phyloP scores from a whole-genome alignment of 2,797 vertebrate species.

The Distichodus sexfasciatus region DNA sequence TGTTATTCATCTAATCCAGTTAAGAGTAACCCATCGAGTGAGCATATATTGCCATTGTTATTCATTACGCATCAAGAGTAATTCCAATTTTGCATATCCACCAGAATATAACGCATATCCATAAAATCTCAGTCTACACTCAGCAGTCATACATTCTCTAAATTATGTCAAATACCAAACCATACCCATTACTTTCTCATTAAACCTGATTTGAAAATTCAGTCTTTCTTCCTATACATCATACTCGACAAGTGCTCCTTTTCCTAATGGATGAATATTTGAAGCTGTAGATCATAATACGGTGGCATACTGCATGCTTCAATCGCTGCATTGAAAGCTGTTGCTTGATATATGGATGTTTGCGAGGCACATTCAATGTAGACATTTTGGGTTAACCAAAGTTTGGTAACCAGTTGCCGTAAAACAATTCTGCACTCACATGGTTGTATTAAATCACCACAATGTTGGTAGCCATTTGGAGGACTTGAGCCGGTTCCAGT shows the following conservation, averaged over 20 bases:
- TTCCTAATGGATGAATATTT: constrained; percentile 5
- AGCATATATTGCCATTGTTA: constrained; percentile 41
- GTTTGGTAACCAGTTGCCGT: constrained; percentile 7
- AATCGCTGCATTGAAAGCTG: constrained; percentile 16
- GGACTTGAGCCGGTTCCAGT: neutral
- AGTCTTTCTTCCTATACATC: constrained; percentile 2
- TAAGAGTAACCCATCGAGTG: neutral
- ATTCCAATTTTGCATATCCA: constrained; percentile 13
- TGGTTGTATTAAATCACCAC: neutral
- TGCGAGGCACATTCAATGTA: constrained; percentile 21
- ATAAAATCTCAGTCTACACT: neutral
- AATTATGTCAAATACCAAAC: neutral
- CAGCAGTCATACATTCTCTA: neutral
- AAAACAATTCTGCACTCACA: constrained; percentile 9
- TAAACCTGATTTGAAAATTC: constrained; percentile 22
- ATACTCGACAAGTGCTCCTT: constrained; percentile 6
- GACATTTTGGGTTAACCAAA: constrained; percentile 19
- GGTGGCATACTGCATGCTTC: constrained; percentile 32
- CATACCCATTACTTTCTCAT: constrained; percentile 1
- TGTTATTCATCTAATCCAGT: neutral
- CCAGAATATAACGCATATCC: constrained; percentile 23
- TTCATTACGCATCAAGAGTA: neutral
- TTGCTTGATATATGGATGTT: constrained; percentile 18
- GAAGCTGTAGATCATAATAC: neutral
- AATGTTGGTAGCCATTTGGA: constrained; percentile 4